Evolutionary conservation across 2,888 invertebrate species (phyloP), one percentile per base, ranked within the genome.

Genomic region (Thymelicus lineola): DNA sequence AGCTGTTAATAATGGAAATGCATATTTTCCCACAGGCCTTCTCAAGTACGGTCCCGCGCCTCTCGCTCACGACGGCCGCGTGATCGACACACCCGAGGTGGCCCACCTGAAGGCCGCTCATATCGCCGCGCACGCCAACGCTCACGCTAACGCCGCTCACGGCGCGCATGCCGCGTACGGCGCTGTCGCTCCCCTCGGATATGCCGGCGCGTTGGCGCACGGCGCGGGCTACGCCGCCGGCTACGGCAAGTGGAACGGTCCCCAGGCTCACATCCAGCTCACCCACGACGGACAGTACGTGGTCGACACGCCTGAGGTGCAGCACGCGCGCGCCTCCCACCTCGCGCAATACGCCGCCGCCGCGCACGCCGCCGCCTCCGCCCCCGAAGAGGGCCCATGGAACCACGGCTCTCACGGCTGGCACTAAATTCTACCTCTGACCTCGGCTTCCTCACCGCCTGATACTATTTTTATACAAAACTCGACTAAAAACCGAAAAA

Each of bases 101-200:
- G 94, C 95, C 20, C 94, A 94, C 79, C 94, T 95, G 72, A 95
- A 94, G 85, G 91, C 94, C 45, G 94, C 94, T 50, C 95, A 94
- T 83, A 82, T 91, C 76, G 89, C 92, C 66, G 94, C 94, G 42
- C 94, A 91, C 84, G 85, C 87, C 53, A 86, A 86, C 53, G 92
- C 90, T 0, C 86, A 89, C 80, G 86, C 82, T 38, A 80, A 73
- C 70, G 89, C 64, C 76, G 50, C 80, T 75, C 77, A 84, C 77
- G 85, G 82, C 12, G 81, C 78, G 15, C 83, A 76, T 74, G 76
- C 74, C 38, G 81, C 66, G 38, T 76, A 76, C 72, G 82, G 79
- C n/a, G 80, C 76, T 1, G 77, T 75, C n/a, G 79, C 74, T 50
- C 80, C 80, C 70, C 81, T 80, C 45, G 84, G 77, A 38, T 82